Base-by-base conservation (phyloP, 2,797 vertebrate species). In the Characodon lateralis region DNA sequence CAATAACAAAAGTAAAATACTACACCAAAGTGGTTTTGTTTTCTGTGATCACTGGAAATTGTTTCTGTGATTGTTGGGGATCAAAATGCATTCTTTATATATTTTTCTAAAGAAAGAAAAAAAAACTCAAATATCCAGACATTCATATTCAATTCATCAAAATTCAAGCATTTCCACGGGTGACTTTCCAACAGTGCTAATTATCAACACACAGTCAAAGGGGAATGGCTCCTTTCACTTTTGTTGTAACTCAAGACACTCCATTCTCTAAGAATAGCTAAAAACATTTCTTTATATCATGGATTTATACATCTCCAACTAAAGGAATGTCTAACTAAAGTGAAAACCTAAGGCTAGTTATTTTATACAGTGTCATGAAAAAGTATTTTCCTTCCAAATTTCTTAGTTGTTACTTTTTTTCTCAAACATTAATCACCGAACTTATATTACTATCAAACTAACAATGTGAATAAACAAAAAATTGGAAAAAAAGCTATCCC, bases 111-210 rank as follows among this genome's bases (percentile, higher is more conserved):
- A n/a, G 0, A 68, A 87, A 84, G 48, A 77, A 75, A 72, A 71
- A 66, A 78, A 83, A 50, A 5, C 59, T 51, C 28, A 35, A 35
- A 35, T 58, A 26, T 76, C 70, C 51, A 56, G 80, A 79, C 63
- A 18, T 85, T 72, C 59, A 84, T 82, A 24, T 86, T 85, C 82
- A 82, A 85, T 87, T 79, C 56, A 89, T 72, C 66, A 81, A 56
- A 81, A 73, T 69, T 53, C 56, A 69, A 84, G 18, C 65, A 43
- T 26, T 56, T 74, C 18, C 74, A 81, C 69, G 61, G 48, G 77
- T 77, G 78, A 68, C 71, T 77, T 55, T 83, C 71, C 66, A 75
- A 53, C 66, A 71, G 69, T 83, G 79, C 56, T 39, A 59, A 28
- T 41, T 77, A 20, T 69, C 56, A 68, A 0, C 14, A 14, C 56